Evolutionary conservation across 2,797 vertebrate species (phyloP), one percentile per base, ranked within the genome.

Genomic region (Gobionotothen gibberifrons): DNA sequence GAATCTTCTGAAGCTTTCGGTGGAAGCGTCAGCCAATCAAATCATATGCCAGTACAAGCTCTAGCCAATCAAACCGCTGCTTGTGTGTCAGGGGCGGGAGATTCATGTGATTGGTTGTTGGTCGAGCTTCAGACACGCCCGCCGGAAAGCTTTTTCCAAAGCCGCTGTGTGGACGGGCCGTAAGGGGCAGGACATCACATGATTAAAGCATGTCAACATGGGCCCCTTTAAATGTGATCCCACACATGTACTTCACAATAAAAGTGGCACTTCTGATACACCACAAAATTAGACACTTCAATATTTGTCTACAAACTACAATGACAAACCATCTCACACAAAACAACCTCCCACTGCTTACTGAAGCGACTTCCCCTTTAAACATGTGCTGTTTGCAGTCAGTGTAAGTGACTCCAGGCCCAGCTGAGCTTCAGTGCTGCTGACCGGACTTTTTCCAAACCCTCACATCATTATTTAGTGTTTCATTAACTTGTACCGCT

Each of bases 231-330:
- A 46, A 14, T 17, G n/a, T n/a, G 43, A 40, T 40, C 60, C 17
- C 16, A 26, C 26, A 9, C 1, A 0, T 19, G 8, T 29, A 14
- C 14, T 13, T 42, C 26, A 15, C 44, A 46, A 22, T 46, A 66
- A 61, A 61, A 26, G 16, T 55, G 36, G 17, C 60, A 40, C 59
- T 73, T 56, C 9, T 47, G 73, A 77, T 61, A 43, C 61, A 3
- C 1, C 21, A 48, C 4, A 29, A 53, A 69, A 48, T 0, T 47
- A 74, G 36, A 67, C 48, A 46, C 52, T 57, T 46, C 2, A 36
- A 72, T 49, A 54, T 73, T 29, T 51, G 39, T 76, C 65, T 47
- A 19, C 63, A 15, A 14, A 59, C 52, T 68, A 53, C 44, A 26
- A 43, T 26, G 12, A 44, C 46, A 44, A 9, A 36, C 32, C 8